phyloP scores from a whole-genome alignment of 2,797 vertebrate genomes.

The Mus caroli region DNA sequence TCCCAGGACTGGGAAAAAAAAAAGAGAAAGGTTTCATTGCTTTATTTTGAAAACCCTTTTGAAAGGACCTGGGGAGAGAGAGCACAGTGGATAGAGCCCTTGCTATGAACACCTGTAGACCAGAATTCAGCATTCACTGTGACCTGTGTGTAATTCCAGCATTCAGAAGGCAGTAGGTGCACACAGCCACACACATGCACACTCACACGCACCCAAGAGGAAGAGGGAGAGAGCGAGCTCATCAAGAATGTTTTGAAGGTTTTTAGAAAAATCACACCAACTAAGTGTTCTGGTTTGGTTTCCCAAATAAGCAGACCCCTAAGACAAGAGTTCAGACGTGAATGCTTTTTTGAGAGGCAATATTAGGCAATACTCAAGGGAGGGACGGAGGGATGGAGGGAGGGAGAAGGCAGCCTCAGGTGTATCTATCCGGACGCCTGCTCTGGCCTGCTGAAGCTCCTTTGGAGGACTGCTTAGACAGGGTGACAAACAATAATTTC shows the following conservation, averaged over 20 bases:
- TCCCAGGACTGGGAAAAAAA: no score
- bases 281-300: neutral
- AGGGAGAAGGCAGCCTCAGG: rapidly evolving
- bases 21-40: no score
- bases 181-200: neutral
- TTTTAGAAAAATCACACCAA: neutral
- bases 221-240: no score
- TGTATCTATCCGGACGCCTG: neutral
- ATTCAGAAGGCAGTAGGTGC: neutral
- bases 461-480: neutral
- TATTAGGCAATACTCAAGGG: neutral
- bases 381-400: no score
- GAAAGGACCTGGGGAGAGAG: neutral
- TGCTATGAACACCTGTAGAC: no score
- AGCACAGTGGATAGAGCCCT: neutral
- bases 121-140: neutral
- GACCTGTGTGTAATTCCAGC: neutral
- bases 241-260: neutral
- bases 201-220: no score
- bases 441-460: no score
- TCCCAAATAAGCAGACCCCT: neutral
- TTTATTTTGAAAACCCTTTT: neutral
- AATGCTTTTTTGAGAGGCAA: no score
- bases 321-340: neutral
- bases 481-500: neutral